Evolutionary conservation across 2,797 vertebrate genomes (phyloP).

Genomic region (Molossus molossus): DNA sequence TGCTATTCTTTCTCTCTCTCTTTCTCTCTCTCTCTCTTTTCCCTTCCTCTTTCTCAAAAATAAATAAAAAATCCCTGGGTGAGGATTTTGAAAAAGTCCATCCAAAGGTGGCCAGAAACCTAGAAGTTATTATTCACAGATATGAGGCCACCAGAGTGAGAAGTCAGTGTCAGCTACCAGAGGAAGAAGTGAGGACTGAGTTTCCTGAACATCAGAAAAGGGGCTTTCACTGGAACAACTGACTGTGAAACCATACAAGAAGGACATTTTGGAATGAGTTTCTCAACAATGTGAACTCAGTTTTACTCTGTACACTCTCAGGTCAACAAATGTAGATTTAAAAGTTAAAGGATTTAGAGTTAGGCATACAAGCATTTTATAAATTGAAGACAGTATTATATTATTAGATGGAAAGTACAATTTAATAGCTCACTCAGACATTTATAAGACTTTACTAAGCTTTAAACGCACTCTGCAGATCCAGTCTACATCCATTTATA

Average conservation of each 20-base stretch:
- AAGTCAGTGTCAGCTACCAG: neutral
- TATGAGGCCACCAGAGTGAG: neutral
- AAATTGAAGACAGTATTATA: slow-evolving; percentile 67
- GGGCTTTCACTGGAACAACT: neutral
- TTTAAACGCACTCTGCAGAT: slow-evolving; percentile 63
- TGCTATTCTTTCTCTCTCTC: too few relatives aligned
- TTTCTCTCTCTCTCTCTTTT: too few relatives aligned
- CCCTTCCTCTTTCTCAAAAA: too few relatives aligned
- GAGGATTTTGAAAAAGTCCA: neutral
- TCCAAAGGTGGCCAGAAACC: neutral
- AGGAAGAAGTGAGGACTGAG: neutral
- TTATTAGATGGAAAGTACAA: slow-evolving; percentile 69
- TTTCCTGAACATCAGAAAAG: neutral
- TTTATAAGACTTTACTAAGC: slow-evolving; percentile 70
- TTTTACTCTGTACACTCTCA: neutral
- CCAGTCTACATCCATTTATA: slow-evolving; percentile 66
- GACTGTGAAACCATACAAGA: neutral
- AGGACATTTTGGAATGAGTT: neutral
- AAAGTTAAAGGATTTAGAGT: slow-evolving; percentile 29
- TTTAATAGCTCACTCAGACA: slow-evolving; percentile 65
- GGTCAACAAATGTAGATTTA: slow-evolving; percentile 58
- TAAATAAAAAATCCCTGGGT: too few relatives aligned
- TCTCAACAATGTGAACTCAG: neutral
- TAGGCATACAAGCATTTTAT: slow-evolving; percentile 67
- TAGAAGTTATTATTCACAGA: neutral